Evolutionary conservation across 2,113 vertebrate species (phyloP).

Genomic region (Panthera leo): DNA sequence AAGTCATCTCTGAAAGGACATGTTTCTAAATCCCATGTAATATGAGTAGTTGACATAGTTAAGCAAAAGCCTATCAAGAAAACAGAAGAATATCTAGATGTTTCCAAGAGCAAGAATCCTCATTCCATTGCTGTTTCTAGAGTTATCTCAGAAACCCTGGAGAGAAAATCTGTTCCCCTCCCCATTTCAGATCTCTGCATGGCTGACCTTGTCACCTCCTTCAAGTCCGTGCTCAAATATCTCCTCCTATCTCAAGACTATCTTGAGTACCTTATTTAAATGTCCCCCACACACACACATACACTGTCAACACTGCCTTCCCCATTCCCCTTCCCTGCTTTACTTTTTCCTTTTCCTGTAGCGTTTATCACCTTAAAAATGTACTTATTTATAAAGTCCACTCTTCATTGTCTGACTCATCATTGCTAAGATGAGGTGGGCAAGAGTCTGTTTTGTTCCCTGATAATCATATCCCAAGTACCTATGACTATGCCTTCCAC

Average conservation of each 20-base stretch:
- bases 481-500: neutral
- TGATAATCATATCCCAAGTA: too few relatives aligned
- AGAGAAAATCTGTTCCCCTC: neutral
- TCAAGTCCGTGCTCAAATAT: rapidly evolving
- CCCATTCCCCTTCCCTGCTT: too few relatives aligned
- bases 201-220: too few relatives aligned
- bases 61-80: neutral
- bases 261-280: neutral
- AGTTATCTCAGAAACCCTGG: neutral
- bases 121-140: neutral
- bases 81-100: neutral
- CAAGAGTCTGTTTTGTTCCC: neutral
- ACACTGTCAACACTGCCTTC: neutral
- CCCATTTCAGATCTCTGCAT: rapidly evolving
- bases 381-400: rapidly evolving
- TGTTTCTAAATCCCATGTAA: neutral
- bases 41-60: neutral
- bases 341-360: neutral
- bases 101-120: neutral
- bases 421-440: too few relatives aligned
- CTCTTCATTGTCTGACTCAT: neutral
- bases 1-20: neutral
- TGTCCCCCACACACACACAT: neutral
- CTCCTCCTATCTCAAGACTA: neutral
- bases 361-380: neutral